Evolutionary conservation across 2,888 invertebrate species (phyloP).

Genomic region (Phortica magna): DNA sequence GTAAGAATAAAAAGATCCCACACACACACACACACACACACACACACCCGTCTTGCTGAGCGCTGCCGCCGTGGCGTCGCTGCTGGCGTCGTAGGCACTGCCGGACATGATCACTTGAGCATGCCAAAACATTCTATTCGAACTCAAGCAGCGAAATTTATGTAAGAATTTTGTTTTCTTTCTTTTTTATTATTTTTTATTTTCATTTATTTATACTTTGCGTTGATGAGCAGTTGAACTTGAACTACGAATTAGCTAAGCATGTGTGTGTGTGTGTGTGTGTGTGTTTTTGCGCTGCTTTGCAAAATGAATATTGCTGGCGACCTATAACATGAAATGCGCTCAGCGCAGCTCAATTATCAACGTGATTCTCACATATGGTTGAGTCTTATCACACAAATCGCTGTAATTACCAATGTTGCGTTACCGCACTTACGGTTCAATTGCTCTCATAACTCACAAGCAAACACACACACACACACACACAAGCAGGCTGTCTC

Average conservation of each 20-base stretch:
- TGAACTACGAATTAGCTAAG: background rate
- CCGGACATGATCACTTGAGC: constrained; percentile 56
- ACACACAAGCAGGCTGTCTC: background rate
- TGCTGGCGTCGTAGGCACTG: constrained; percentile 23
- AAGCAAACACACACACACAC: background rate
- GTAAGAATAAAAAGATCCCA: background rate
- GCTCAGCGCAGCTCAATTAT: background rate
- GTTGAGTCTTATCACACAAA: background rate
- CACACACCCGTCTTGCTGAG: background rate
- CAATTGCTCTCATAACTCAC: background rate
- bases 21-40: background rate
- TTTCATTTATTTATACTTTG: background rate
- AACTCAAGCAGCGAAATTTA: constrained; percentile 34
- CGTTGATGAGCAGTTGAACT: background rate
- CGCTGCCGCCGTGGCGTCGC: background rate
- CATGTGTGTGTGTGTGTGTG: background rate
- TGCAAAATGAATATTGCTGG: background rate
- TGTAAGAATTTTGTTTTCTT: constrained; percentile 37
- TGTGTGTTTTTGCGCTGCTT: background rate
- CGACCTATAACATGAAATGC: background rate
- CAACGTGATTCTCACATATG: background rate
- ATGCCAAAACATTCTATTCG: constrained; percentile 33
- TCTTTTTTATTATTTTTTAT: background rate
- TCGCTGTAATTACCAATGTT: background rate
- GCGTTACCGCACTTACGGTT: background rate